Percentiles rank a stretch among this genome's conserved stretches.
Conservation (phyloP, 2,797 vertebrate species). For the Bovichtus variegatus region DNA sequence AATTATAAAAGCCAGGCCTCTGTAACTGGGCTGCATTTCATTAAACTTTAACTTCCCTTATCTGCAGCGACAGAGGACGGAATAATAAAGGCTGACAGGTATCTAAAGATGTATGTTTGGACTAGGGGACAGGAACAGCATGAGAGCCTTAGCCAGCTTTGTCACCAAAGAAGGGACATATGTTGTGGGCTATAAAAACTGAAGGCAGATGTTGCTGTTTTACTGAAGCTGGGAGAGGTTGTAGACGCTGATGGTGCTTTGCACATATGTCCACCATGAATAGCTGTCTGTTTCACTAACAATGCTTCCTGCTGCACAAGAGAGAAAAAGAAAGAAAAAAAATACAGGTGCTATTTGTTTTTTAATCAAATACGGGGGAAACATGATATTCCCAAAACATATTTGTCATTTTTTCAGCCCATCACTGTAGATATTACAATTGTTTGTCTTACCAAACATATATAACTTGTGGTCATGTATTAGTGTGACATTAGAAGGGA, state of each 20-base stretch:
- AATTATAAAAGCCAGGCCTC: conserved; percentile 87
- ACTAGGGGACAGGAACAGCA: conserved; percentile 85
- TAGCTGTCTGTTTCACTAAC: conserved; percentile 73
- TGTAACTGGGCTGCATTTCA: conserved; percentile 87
- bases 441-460: conserved; percentile 3
- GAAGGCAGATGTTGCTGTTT: conserved; percentile 88
- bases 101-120: conserved; percentile 86
- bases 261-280: conserved; percentile 82
- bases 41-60: conserved; percentile 90
- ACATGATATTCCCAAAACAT: conserved; percentile 10
- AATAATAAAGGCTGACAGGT: conserved; percentile 87
- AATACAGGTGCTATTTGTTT: conserved; percentile 48
- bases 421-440: not conserved
- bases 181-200: conserved; percentile 86
- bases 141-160: conserved; percentile 81
- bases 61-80: conserved; percentile 81
- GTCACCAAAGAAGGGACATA: conserved; percentile 83
- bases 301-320: conserved; percentile 46
- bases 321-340: conserved; percentile 25
- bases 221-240: conserved; percentile 80
- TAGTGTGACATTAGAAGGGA: not conserved
- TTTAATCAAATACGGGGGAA: conserved; percentile 27
- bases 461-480: not conserved
- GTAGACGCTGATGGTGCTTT: conserved; percentile 73
- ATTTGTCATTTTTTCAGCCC: not conserved